Base-by-base conservation (phyloP, 2,797 vertebrate genomes). In the Rhinella marina region DNA sequence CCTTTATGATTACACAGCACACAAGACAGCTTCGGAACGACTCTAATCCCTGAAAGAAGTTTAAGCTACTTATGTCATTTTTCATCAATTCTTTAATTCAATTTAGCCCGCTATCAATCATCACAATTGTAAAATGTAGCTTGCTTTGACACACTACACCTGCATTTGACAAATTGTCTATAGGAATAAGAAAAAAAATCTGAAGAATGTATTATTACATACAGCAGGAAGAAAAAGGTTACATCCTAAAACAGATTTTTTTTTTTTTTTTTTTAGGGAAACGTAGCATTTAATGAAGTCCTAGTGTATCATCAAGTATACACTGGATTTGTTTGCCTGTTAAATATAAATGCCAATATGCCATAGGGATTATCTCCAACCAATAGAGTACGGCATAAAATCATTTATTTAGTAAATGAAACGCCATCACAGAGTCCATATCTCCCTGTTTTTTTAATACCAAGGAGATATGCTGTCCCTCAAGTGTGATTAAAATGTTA, bases 61-160 rank as follows among this genome's bases (percentile, higher is more conserved):
- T 89, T 78, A 57, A 86, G 80, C 59, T 85, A 83, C 59, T 86
- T 86, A 86, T 83, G 84, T 62, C 57, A 75, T 83, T 86, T 86
- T 89, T 86, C 81, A 83, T 68, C 88, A 89, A 79, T 89, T 83
- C 85, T 86, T 89, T 86, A 89, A 83, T 83, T 75, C 78, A 89
- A 89, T 89, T 86, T 89, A 89, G 59, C 52, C 72, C 80, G 80
- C 84, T 70, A 89, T 89, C 88, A 89, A 84, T 89, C 88, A 89
- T 19, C 13, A 16, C 32, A 59, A 78, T 76, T 75, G 83, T 89
- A 89, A 86, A 89, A 89, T 64, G 73, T 57, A 48, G 72, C 41
- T 86, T 72, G 85, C 61, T 84, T 64, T 83, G 88, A 85, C 88
- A 84, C 10, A 48, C 27, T 70, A 27, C 78, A 50, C 27, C 48